A percentile compares a stretch with the other conserved stretches of the same genome.
phyloP scores from a whole-genome alignment of 1,140 invertebrate species.

The Daktulosphaira vitifoliae region DNA sequence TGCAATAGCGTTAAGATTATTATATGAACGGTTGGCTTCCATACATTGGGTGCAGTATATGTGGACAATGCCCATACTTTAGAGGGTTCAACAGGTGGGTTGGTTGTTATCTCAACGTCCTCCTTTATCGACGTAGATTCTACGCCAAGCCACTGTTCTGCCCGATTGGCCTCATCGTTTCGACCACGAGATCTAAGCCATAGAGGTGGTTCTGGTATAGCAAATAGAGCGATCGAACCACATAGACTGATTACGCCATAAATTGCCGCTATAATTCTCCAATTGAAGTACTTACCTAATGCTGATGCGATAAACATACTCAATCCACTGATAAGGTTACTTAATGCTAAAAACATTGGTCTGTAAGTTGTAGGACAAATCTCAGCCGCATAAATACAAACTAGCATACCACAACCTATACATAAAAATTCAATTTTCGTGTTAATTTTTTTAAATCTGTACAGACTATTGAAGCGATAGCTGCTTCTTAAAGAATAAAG shows the following conservation, averaged over 20 bases:
- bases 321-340: neutral
- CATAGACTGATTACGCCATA: neutral
- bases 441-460: too few species aligned
- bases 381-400: neutral
- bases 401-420: neutral
- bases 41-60: slow-evolving; percentile 39
- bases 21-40: slow-evolving; percentile 56
- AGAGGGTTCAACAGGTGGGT: too few species aligned
- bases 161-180: neutral
- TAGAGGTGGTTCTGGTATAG: neutral
- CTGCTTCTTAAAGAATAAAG: too few species aligned
- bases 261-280: neutral
- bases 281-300: neutral
- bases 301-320: neutral
- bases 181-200: neutral
- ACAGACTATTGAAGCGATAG: too few species aligned
- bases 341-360: neutral
- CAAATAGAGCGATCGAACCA: neutral
- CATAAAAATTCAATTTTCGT: too few species aligned
- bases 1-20: slow-evolving; percentile 58
- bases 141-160: neutral
- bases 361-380: neutral
- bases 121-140: too few species aligned
- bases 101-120: too few species aligned
- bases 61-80: neutral